Evolutionary conservation across 2,113 vertebrate species (phyloP), one percentile per base, ranked within the genome.

Genomic region (Panurus biarmicus): DNA sequence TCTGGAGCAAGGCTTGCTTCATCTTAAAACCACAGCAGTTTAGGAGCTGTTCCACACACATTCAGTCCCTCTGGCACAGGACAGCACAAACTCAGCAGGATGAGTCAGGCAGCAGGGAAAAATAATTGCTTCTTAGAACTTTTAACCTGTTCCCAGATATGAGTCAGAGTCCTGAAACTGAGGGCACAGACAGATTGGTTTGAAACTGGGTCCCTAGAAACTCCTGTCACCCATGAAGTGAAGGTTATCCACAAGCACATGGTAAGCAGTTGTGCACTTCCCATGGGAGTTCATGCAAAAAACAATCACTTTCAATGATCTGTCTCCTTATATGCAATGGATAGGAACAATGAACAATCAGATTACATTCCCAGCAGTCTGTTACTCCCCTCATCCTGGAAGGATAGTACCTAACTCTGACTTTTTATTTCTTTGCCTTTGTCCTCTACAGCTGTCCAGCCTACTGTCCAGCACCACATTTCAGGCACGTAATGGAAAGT

Each of bases 221-320:
- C n/a, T 90, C 42, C 58, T 20, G 21, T 73, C 71, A 66, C 42
- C 71, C 16, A 2, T 45, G 42, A 83, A 85, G 29, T 1, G 7
- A 82, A 91, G 67, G 58, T 87, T 89, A 94, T 69, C 93, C 73
- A 61, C 71, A 36, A 44, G 45, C 36, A 26, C 61, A 87, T 67
- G 47, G 22, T 18, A 77, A 51, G 36, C 2, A 0, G 31, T n/a
- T 85, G 31, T 58, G 47, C 12, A 42, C 50, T 70, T 70, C 58
- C 28, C n/a, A 48, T 42, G 38, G 2, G 3, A 85, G 38, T 54
- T 85, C 54, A 73, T 36, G 7, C 0, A 0, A 48, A 81, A 77
- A 57, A 57, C 40, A n/a, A 45, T 24, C 7, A 20, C 62, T 66
- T 91, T 33, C 71, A 66, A 5, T 47, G 82, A 85, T 42, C 78